Conservation (phyloP, 2,888 invertebrate species). For the Oxycera nigricornis region DNA sequence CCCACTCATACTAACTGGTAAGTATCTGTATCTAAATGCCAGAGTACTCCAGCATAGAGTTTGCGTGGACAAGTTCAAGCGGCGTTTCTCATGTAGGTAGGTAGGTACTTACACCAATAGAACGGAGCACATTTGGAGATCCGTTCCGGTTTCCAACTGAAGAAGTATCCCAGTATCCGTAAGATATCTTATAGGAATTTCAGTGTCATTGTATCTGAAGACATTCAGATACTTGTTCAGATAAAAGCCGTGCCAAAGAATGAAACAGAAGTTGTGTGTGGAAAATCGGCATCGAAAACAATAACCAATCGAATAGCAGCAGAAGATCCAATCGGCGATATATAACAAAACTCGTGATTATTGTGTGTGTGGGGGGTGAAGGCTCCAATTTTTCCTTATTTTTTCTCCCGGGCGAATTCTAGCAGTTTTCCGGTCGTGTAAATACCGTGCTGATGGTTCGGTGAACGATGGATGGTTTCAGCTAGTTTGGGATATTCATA, state of each 20-base stretch:
- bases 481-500: too few species aligned
- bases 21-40: conserved; percentile 20
- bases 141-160: conserved; percentile 4
- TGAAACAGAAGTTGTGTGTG: neutral
- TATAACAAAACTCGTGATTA: neutral
- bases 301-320: conserved; percentile 42
- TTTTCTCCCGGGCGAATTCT: too few species aligned
- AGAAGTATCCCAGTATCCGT: neutral
- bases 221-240: neutral
- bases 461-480: too few species aligned
- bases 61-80: neutral
- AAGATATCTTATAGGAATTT: neutral
- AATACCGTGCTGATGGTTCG: neutral
- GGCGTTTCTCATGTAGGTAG: neutral
- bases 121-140: neutral
- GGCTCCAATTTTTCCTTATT: neutral
- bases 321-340: conserved; percentile 40
- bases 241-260: conserved; percentile 13
- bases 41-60: conserved; percentile 22
- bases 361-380: neutral
- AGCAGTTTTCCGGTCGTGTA: conserved; percentile 8
- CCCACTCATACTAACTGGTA: conserved; percentile 8
- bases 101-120: neutral
- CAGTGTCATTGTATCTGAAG: neutral
- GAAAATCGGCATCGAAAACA: conserved; percentile 34